Evolutionary conservation across 2,888 invertebrate genomes (phyloP), one percentile per base, ranked within the genome.

Genomic region (Macrosoma leucophasiata): DNA sequence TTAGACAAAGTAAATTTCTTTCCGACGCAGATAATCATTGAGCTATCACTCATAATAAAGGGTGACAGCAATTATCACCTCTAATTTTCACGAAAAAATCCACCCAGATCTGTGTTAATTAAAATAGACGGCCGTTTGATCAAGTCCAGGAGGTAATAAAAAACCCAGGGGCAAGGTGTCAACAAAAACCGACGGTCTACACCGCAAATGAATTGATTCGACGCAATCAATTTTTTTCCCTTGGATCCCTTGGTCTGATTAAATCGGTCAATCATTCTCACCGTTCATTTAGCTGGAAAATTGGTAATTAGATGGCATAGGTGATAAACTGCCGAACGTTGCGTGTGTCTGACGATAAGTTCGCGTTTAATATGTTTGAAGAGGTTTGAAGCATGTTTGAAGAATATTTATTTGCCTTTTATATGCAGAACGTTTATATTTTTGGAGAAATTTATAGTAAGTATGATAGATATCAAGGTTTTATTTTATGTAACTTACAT

Each of bases 271-370:
- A 78, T 79, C 77, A 78, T 71, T 74, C 73, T 76, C 62, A 71
- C 74, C 65, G 73, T 77, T 71, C 78, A 74, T 60, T 74, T 72
- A 73, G 65, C 78, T 75, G 79, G 78, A 81, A 81, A 81, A 81
- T 81, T 78, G 70, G 77, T 76, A 79, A 78, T 79, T 77, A 77
- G 69, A 67, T 68, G 58, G 57, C 57, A 57, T 62, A 69, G 68
- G 74, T 74, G 76, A 76, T 77, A 77, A 69, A 72, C 62, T 58
- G 36, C 19, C 11, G 26, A 33, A 8, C 11, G 26, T 5, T 17
- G 29, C 17, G 31, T 36, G 35, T 25, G 29, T 22, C 6, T 52
- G 46, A 15, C 29, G 33, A 38, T 39, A 30, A 43, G 27, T n/a
- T n/a, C n/a, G n/a, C n/a, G n/a, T n/a, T n/a, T n/a, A n/a, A n/a